These are phyloP conservation scores for Dryocosmus kuriphilus DNA, from an alignment of 2,888 invertebrate species.

Conservation along the genomic window DNA sequence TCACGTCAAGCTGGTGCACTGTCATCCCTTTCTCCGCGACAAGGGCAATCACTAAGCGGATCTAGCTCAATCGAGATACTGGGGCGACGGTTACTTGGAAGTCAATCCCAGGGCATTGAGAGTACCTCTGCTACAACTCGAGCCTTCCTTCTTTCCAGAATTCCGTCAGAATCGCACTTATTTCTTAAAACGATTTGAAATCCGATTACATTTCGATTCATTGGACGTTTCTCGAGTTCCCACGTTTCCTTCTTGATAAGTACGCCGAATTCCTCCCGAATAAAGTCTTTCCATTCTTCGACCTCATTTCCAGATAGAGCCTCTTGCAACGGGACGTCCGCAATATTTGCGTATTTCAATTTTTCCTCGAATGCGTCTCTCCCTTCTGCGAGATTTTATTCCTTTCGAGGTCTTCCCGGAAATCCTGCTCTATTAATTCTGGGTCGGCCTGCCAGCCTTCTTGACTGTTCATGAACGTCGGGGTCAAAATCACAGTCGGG, in stretches of 20 bases:
- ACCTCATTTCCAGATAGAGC: no score
- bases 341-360: background rate
- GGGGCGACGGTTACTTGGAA: conserved; percentile 43
- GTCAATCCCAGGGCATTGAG: conserved; percentile 43
- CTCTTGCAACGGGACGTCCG: conserved; percentile 42
- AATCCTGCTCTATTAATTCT: background rate
- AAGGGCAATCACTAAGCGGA: conserved; percentile 46
- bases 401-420: background rate
- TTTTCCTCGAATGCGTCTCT: background rate
- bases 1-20: conserved; percentile 56
- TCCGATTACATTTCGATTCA: no score
- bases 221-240: conserved; percentile 55
- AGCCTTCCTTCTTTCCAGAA: conserved; percentile 44
- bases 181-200: conserved; percentile 47
- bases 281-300: no score
- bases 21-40: conserved; percentile 50
- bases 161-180: conserved; percentile 42
- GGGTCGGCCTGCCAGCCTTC: background rate
- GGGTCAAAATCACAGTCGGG: no score
- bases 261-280: conserved; percentile 52
- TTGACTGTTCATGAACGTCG: background rate
- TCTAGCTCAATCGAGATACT: conserved; percentile 14
- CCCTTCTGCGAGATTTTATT: background rate
- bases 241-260: conserved; percentile 59
- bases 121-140: conserved; percentile 45